Evolutionary conservation across 2,797 vertebrate genomes (phyloP), one percentile per base, ranked within the genome.

Genomic region (Scolopax rusticola): DNA sequence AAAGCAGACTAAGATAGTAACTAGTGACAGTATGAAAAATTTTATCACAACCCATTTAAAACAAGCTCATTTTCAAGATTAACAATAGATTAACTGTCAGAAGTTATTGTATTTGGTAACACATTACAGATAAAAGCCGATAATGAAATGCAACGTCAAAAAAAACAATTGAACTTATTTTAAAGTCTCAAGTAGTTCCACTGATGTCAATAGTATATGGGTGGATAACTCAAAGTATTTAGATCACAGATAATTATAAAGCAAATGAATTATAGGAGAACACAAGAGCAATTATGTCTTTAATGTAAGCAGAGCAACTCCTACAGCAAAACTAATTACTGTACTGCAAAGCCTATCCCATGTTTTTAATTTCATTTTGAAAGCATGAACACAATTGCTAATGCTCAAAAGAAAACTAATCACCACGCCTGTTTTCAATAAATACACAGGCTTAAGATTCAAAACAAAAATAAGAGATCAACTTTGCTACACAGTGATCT

Each of bases 211-310:
- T 9, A 61, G 50, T 9, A 57, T 21, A 47, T 25, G 33, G 60
- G 73, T 60, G 77, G 53, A 24, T 45, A 90, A 86, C 24, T 56
- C 32, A 30, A 67, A 82, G 70, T 50, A 59, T 90, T 77, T 84
- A 60, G 30, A 82, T 90, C 53, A 91, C n/a, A 84, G 45, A 71
- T 73, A 81, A 80, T 90, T 88, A 84, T 23, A 70, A 71, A 82
- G 47, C 33, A 90, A 75, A 56, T 65, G 32, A 65, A 20, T 80
- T 84, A 77, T 2, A 24, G 40, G 33, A 88, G 77, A 69, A 82
- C 69, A 87, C 56, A 56, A 50, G 53, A 68, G 24, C n/a, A 92
- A 76, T 90, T 80, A 78, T 28, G 38, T 28, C 59, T 80, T 88
- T 63, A 81, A 84, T 50, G 24, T 48, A 84, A 90, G 51, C 27